A percentile compares a stretch with the other conserved stretches of the same genome.
phyloP scores from a whole-genome alignment of 2,888 invertebrate genomes.

The Dendrolimus houi region DNA sequence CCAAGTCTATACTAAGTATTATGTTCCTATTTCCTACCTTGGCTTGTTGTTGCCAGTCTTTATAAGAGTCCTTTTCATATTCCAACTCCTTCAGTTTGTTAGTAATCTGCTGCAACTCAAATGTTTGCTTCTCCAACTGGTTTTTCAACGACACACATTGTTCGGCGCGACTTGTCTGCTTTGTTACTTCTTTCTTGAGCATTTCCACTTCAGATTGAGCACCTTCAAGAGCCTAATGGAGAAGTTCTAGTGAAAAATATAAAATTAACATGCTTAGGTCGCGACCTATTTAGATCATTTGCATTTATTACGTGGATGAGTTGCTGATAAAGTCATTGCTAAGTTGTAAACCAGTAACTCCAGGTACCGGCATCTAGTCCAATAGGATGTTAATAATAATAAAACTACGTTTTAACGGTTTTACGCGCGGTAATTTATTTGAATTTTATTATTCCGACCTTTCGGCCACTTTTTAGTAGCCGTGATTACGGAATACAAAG shows the following conservation, averaged over 20 bases:
- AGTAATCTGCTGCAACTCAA: slow-evolving; percentile 54
- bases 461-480: no score
- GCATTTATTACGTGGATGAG: no score
- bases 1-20: no score
- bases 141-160: slow-evolving; percentile 45
- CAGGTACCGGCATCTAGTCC: no score
- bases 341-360: no score
- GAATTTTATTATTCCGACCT: no score
- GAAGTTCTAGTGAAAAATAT: not conserved
- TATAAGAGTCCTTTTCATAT: slow-evolving; percentile 64
- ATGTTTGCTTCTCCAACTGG: slow-evolving; percentile 58
- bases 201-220: slow-evolving; percentile 75
- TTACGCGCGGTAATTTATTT: no score
- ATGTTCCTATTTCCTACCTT: slow-evolving; percentile 36
- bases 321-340: no score
- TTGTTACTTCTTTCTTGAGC: slow-evolving; percentile 47
- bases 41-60: slow-evolving; percentile 68
- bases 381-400: no score
- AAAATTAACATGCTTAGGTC: not conserved
- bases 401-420: no score
- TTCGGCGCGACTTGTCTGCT: slow-evolving; percentile 49
- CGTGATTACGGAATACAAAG: no score
- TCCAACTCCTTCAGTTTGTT: slow-evolving; percentile 59
- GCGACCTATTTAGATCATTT: no score
- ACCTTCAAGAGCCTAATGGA: slow-evolving; percentile 60